phyloP scores from a whole-genome alignment of 2,113 vertebrate species.

The Morphnarchus princeps region DNA sequence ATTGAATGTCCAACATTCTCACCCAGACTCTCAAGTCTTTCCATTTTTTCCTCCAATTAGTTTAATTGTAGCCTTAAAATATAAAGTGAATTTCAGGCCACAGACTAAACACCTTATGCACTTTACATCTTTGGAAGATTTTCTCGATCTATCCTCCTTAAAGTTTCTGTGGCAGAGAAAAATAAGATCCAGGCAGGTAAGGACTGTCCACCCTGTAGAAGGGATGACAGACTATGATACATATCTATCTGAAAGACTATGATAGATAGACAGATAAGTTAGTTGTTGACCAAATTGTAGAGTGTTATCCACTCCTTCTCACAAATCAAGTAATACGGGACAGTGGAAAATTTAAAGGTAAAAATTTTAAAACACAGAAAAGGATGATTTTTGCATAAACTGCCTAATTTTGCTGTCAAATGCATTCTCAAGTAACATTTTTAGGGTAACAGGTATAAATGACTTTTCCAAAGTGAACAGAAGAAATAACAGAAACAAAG shows the following conservation, averaged over 20 bases:
- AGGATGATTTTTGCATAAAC: neutral
- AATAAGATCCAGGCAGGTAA: neutral
- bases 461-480: neutral
- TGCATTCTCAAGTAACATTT: neutral
- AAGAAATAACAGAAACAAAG: neutral
- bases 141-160: neutral
- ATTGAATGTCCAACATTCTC: neutral
- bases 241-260: neutral
- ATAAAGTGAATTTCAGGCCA: neutral
- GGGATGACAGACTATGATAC: too few relatives aligned
- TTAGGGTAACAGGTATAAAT: neutral
- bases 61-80: neutral
- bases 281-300: neutral
- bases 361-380: neutral
- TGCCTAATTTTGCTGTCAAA: neutral
- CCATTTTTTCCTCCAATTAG: neutral
- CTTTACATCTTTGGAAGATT: neutral
- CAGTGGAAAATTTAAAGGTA: neutral
- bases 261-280: too few relatives aligned
- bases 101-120: neutral
- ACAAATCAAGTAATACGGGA: neutral
- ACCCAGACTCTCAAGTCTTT: neutral
- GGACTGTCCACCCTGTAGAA: neutral
- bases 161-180: neutral
- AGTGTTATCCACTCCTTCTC: neutral